Conservation (phyloP, 2,888 invertebrate species). For the Plebejus anna region DNA sequence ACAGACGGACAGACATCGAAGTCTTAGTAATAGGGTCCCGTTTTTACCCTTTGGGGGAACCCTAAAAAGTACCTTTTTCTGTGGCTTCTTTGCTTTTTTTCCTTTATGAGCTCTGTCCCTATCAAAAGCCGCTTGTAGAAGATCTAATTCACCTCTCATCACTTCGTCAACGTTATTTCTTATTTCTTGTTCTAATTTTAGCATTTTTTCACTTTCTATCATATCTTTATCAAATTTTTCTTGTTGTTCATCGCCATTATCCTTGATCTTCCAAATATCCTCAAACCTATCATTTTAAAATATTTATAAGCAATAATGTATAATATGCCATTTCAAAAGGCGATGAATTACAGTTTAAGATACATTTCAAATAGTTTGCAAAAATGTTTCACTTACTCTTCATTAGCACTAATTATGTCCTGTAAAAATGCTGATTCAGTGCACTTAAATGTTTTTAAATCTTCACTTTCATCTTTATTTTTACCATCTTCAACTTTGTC, state of each 20-base stretch:
- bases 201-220: slow-evolving; percentile 90
- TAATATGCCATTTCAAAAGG: neutral
- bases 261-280: slow-evolving; percentile 90
- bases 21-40: too few species aligned
- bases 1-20: too few species aligned
- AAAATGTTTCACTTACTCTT: slow-evolving; percentile 78
- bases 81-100: slow-evolving; percentile 87
- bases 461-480: slow-evolving; percentile 82
- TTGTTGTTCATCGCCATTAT: slow-evolving; percentile 83
- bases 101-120: slow-evolving; percentile 85
- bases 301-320: neutral
- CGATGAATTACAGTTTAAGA: neutral
- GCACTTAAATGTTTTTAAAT: slow-evolving; percentile 82
- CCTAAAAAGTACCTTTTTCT: slow-evolving; percentile 78
- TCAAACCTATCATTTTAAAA: slow-evolving; percentile 76
- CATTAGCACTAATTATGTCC: slow-evolving; percentile 84
- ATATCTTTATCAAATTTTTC: slow-evolving; percentile 90
- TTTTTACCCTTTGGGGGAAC: too few species aligned
- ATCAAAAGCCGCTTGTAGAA: slow-evolving; percentile 87
- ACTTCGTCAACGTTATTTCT: slow-evolving; percentile 89
- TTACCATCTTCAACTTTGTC: slow-evolving; percentile 71
- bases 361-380: neutral
- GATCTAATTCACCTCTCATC: slow-evolving; percentile 84
- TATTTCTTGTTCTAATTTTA: slow-evolving; percentile 90
- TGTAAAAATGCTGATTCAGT: slow-evolving; percentile 85